Percentiles rank a stretch among this genome's conserved stretches.
Evolutionary conservation across 2,888 invertebrate species (phyloP).

Genomic region (Mylabris sibirica): DNA sequence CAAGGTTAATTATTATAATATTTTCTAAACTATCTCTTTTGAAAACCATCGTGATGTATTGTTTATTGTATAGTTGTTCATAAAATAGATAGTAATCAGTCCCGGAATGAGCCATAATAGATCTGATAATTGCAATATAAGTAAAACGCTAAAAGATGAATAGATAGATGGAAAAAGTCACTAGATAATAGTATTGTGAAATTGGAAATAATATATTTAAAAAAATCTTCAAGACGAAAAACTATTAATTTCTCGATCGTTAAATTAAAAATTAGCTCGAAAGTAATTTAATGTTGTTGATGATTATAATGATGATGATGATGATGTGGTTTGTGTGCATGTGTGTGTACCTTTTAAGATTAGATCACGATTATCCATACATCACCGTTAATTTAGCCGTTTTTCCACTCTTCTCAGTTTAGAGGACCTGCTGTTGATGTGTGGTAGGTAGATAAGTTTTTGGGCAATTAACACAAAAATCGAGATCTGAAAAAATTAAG

Average conservation of each 20-base stretch:
- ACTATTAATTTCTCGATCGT: constrained; percentile 5
- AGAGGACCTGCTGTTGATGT: constrained; percentile 13
- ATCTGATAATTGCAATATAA: constrained; percentile 12
- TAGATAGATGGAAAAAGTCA: background rate
- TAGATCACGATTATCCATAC: constrained; percentile 10
- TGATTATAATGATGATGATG: constrained; percentile 5
- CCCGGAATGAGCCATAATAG: constrained; percentile 9
- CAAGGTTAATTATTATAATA: constrained; percentile 49
- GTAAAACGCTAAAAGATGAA: background rate
- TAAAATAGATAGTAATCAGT: constrained; percentile 44
- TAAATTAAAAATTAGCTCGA: constrained; percentile 6
- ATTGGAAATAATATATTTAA: background rate
- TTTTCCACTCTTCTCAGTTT: background rate
- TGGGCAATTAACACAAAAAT: constrained; percentile 16
- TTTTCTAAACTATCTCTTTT: constrained; percentile 42
- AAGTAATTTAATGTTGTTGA: background rate
- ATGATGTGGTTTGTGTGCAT: background rate
- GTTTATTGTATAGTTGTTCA: constrained; percentile 48
- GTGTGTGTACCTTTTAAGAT: background rate
- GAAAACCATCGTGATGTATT: constrained; percentile 48
- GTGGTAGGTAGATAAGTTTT: constrained; percentile 13
- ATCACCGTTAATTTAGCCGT: constrained; percentile 6
- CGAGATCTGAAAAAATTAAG: constrained; percentile 12
- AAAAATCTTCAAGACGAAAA: background rate
- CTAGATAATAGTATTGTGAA: background rate